Evolutionary conservation across 2,797 vertebrate genomes (phyloP).

Genomic region (Notolepis coatsorum): DNA sequence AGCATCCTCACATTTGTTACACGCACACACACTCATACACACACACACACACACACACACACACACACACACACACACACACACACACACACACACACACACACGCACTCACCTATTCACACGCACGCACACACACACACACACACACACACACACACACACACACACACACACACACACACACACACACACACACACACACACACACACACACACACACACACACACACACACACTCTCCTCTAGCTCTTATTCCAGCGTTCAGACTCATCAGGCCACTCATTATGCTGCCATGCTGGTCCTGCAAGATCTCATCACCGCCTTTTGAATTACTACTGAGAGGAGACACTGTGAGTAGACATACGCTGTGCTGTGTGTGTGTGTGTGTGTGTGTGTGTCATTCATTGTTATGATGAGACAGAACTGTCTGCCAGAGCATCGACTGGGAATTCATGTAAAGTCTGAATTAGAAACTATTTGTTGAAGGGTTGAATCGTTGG

Average conservation of each 20-base stretch:
- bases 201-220: not conserved
- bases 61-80: not conserved
- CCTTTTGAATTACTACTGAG: constrained; percentile 53
- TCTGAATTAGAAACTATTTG: constrained; percentile 13
- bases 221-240: not conserved
- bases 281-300: constrained; percentile 67
- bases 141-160: not conserved
- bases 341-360: too few relatives aligned
- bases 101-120: constrained; percentile 46
- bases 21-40: not conserved
- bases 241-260: constrained; percentile 43
- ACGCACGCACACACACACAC: constrained; percentile 5
- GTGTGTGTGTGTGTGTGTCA: not conserved
- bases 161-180: not conserved
- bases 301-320: constrained; percentile 55
- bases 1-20: constrained; percentile 53
- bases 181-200: not conserved
- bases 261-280: constrained; percentile 59
- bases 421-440: constrained; percentile 5
- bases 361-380: too few relatives aligned
- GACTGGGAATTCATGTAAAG: not conserved
- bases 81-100: not conserved
- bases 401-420: constrained; percentile 19
- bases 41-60: not conserved
- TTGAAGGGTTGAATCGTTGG: not conserved